Evolutionary conservation across 2,113 vertebrate genomes (phyloP).

Genomic region (Melanotaenia duboulayi): DNA sequence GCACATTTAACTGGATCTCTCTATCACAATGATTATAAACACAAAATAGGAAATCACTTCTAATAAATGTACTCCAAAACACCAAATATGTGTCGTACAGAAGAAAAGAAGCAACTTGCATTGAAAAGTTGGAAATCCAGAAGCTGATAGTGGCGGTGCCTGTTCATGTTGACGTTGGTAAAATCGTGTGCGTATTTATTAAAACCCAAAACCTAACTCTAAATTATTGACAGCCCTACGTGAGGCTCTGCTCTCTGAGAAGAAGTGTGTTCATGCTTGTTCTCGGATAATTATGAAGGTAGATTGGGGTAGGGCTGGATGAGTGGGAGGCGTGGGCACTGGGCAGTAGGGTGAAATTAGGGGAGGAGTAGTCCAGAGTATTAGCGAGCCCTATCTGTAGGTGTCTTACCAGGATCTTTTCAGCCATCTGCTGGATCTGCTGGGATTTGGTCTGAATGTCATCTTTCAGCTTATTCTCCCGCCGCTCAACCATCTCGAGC

Average conservation of each 20-base stretch:
- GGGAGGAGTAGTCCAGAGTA: conserved; percentile 40
- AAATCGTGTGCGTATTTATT: background rate
- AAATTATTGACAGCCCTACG: background rate
- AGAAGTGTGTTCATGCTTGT: conserved; percentile 13
- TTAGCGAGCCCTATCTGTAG: conserved; percentile 64
- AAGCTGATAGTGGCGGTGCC: conserved; percentile 45
- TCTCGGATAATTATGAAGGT: conserved; percentile 34
- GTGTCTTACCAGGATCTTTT: conserved; percentile 97
- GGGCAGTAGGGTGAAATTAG: conserved; percentile 44
- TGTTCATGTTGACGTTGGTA: conserved; percentile 54
- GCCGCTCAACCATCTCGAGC: conserved; percentile 95
- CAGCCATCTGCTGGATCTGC: conserved; percentile 99
- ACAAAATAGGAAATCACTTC: background rate
- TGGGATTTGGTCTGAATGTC: conserved; percentile 99
- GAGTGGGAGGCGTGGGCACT: conserved; percentile 18
- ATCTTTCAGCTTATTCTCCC: conserved; percentile 98
- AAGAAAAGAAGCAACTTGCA: conserved; percentile 64
- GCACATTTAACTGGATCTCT: background rate
- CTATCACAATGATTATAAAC: background rate
- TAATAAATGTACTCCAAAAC: background rate
- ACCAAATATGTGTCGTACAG: background rate
- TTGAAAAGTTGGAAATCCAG: conserved; percentile 69
- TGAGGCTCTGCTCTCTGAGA: conserved; percentile 22
- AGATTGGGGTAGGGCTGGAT: conserved; percentile 15
- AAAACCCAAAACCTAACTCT: conserved; percentile 12